phyloP scores from a whole-genome alignment of 2,888 invertebrate species.

The Sisyra terminalis region DNA sequence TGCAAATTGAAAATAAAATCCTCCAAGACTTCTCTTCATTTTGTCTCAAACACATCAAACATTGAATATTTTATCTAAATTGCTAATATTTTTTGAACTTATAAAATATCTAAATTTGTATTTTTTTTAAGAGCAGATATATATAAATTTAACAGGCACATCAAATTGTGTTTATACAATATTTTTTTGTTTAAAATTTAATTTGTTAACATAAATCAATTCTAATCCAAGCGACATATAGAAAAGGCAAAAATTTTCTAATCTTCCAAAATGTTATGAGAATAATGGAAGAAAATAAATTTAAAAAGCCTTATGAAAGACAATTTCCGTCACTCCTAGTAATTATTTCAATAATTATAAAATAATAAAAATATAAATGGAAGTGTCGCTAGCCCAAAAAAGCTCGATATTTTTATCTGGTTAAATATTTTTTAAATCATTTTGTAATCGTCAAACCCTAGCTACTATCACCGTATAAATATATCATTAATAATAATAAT shows the following conservation, averaged over 20 bases:
- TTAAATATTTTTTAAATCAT: conserved; percentile 2
- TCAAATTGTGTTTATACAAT: conserved; percentile 7
- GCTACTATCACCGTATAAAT: conserved; percentile 8
- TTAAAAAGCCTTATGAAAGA: background rate
- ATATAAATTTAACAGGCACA: conserved; percentile 8
- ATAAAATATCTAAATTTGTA: conserved; percentile 3
- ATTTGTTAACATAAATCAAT: background rate
- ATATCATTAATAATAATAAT: conserved; percentile 6
- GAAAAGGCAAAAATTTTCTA: too few species aligned
- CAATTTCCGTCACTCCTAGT: background rate
- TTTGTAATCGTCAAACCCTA: conserved; percentile 5
- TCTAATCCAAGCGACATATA: background rate
- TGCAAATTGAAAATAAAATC: too few species aligned
- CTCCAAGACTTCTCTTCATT: background rate
- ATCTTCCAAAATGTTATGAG: too few species aligned
- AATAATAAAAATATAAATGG: background rate
- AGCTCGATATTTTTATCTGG: conserved; percentile 1
- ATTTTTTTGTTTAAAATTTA: background rate
- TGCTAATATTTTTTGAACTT: background rate
- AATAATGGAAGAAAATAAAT: background rate
- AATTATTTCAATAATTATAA: background rate
- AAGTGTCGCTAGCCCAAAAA: background rate
- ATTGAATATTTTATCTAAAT: conserved; percentile 3
- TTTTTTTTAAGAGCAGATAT: conserved; percentile 5
- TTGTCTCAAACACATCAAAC: conserved; percentile 2